Percentiles rank a stretch among this genome's conserved stretches.
Conservation (phyloP, 2,113 vertebrate genomes). For the Cololabis saira region DNA sequence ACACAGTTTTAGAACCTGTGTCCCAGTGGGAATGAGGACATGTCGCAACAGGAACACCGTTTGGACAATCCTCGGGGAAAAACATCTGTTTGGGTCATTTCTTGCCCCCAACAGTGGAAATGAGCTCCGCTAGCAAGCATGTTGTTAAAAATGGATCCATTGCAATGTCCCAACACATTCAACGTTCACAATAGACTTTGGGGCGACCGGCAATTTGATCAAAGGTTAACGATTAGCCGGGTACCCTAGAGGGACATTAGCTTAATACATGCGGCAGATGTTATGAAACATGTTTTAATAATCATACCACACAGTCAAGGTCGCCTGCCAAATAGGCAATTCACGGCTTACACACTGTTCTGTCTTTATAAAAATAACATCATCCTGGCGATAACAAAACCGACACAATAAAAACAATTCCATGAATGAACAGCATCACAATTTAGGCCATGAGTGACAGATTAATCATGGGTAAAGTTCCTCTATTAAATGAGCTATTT, state of each 20-base stretch:
- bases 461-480: constrained; percentile 12
- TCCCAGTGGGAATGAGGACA: not conserved
- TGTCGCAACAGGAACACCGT: constrained; percentile 18
- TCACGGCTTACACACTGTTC: not conserved
- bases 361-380: not conserved
- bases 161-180: constrained; percentile 25
- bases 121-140: constrained; percentile 36
- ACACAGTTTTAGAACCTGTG: not conserved
- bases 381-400: constrained; percentile 7
- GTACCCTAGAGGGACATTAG: constrained; percentile 28
- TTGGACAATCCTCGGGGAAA: constrained; percentile 21
- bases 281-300: constrained; percentile 30
- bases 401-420: constrained; percentile 10
- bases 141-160: constrained; percentile 62
- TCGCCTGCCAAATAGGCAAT: not conserved
- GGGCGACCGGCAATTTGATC: constrained; percentile 26
- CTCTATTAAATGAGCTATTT: constrained; percentile 10
- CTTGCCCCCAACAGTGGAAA: constrained; percentile 46
- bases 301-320: constrained; percentile 16
- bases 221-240: constrained; percentile 26
- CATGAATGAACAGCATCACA: constrained; percentile 9
- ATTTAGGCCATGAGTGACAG: constrained; percentile 4
- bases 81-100: constrained; percentile 70
- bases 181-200: constrained; percentile 47
- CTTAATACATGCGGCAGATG: constrained; percentile 47